Conservation (phyloP, 1,140 invertebrate species). For the Ridgeia piscesae region DNA sequence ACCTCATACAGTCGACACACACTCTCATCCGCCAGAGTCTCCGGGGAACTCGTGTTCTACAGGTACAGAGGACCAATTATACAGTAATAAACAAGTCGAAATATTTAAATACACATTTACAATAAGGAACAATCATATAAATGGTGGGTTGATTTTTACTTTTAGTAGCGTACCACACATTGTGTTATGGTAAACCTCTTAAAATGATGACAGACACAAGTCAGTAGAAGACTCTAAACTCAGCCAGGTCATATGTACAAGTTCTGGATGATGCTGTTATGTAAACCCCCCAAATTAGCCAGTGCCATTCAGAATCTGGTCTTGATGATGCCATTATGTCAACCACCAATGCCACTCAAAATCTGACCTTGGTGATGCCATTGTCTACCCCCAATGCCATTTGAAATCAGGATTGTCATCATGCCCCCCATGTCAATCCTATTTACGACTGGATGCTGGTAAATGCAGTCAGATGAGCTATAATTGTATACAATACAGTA, state of each 20-base stretch:
- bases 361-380: background rate
- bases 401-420: background rate
- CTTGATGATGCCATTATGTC: background rate
- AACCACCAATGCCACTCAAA: background rate
- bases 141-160: background rate
- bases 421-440: background rate
- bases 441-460: background rate
- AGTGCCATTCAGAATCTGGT: background rate
- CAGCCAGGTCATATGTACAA: background rate
- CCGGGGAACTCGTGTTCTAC: constrained; percentile 48
- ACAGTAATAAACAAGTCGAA: constrained; percentile 3
- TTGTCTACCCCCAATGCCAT: background rate
- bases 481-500: background rate
- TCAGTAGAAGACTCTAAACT: background rate
- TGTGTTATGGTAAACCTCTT: background rate
- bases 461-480: background rate
- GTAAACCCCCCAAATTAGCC: too few relatives aligned
- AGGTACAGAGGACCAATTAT: background rate
- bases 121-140: background rate
- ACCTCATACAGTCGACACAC: constrained; percentile 62
- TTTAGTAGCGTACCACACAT: background rate
- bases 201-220: background rate
- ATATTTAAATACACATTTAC: background rate
- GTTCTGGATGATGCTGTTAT: background rate
- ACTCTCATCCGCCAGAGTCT: constrained; percentile 51